Base-by-base conservation (phyloP, 2,113 vertebrate genomes). In the Hippotragus niger region DNA sequence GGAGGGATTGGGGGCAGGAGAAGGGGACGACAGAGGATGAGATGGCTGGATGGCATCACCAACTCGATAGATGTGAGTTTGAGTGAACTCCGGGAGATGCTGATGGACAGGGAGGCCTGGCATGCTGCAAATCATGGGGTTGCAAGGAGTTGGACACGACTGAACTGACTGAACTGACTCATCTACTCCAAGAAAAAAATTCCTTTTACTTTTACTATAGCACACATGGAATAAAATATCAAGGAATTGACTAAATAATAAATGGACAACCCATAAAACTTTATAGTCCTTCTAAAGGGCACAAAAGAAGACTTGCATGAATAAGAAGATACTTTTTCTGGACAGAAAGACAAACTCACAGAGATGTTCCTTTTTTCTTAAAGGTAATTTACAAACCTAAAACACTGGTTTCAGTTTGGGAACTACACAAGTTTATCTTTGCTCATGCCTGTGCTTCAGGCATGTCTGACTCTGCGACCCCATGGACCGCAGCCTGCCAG, bases 221-320 rank as follows among this genome's bases (percentile, higher is more conserved):
- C 14, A 93, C 7, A 91, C 2, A 27, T 43, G 52, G 89, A 95
- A 52, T 86, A 94, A 95, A 84, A 93, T 45, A 89, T n/a, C 58
- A 88, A 94, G 13, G 29, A 43, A 74, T 1, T n/a, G 13, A 84
- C 50, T 89, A 95, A 97, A 27, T 36, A 47, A 94, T n/a, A 81
- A 83, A 83, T 58, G 23, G 47, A 1, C 29, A 71, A 40, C 9
- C 33, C 88, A 16, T 55, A 64, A 74, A 97, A 80, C 1, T 25
- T 53, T 43, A 29, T 71, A 91, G 33, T 7, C 7, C 15, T 94
- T 93, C 53, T 52, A 29, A 96, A n/a, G 33, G 27, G 90, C 23
- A 81, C 76, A 89, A 74, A 86, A 33, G 9, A 62, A 50, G 13
- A 83, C 3, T 16, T 87, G 31, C 25, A 62, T 6, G 76, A 43